phyloP scores from a whole-genome alignment of 2,113 vertebrate species.

The Nestor notabilis region DNA sequence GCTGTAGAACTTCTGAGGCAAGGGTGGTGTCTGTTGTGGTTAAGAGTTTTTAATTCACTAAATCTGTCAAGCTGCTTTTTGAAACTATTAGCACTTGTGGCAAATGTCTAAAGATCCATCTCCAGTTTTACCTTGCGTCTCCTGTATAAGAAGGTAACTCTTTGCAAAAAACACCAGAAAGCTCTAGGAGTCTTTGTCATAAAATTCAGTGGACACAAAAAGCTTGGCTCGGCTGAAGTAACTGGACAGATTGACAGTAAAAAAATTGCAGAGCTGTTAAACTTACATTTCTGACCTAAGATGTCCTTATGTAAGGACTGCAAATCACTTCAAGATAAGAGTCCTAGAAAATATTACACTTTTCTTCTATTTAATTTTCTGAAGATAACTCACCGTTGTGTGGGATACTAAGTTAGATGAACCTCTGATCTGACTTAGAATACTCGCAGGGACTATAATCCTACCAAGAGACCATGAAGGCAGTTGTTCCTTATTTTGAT shows the following conservation, averaged over 20 bases:
- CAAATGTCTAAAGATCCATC: neutral
- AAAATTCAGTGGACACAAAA: neutral
- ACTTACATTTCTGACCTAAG: neutral
- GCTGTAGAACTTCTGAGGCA: neutral
- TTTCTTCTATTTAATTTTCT: neutral
- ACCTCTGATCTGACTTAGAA: neutral
- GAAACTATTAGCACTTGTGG: neutral
- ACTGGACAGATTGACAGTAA: neutral
- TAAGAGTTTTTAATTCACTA: neutral
- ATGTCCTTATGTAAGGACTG: neutral
- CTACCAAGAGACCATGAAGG: neutral
- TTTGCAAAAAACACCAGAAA: neutral
- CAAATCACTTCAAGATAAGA: neutral
- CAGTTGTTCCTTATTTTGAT: neutral
- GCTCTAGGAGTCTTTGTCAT: neutral
- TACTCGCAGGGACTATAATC: neutral
- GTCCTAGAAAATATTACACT: neutral
- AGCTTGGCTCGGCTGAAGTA: neutral
- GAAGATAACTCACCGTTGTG: neutral
- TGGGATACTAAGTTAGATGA: neutral
- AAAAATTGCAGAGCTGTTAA: neutral
- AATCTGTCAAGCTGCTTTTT: neutral
- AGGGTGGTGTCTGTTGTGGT: neutral
- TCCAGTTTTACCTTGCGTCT: rapidly evolving
- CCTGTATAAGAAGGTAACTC: neutral